These are phyloP conservation scores for Smutsia temminckii DNA, from an alignment of 2,797 vertebrate species.

Conservation along the genomic window DNA sequence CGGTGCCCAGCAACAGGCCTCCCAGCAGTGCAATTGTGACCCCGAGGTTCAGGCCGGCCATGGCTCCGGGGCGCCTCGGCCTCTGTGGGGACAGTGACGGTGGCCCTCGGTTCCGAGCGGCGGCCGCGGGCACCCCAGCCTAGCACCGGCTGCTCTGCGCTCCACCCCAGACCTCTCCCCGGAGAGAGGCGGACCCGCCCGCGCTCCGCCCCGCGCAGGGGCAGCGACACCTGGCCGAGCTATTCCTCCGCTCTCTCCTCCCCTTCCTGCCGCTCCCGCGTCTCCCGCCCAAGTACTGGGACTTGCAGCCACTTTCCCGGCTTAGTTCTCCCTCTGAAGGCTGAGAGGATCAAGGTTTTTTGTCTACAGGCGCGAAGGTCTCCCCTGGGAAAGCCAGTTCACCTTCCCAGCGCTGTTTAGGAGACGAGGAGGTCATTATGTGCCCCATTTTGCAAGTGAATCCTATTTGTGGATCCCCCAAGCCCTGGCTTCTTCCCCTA, in stretches of 20 bases:
- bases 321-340: not conserved
- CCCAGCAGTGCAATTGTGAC: not conserved
- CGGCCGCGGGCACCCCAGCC: not conserved
- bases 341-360: not conserved
- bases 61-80: conserved; percentile 44
- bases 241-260: not conserved
- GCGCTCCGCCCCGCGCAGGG: not conserved
- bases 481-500: not conserved
- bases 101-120: not conserved
- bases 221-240: not conserved
- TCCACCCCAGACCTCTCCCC: not conserved
- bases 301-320: not conserved
- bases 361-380: not conserved
- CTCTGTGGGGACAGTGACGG: not conserved
- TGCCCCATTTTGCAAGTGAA: not conserved
- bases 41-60: conserved; percentile 47
- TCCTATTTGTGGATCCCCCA: not conserved
- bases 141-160: conserved; percentile 35
- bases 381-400: not conserved
- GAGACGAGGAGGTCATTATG: not conserved
- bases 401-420: not conserved
- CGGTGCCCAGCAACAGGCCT: conserved; percentile 39
- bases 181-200: not conserved
- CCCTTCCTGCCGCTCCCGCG: conserved; percentile 75
- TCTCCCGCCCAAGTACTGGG: not conserved